phyloP scores from a whole-genome alignment of 2,888 invertebrate genomes.

The Scrobipalpa costella region DNA sequence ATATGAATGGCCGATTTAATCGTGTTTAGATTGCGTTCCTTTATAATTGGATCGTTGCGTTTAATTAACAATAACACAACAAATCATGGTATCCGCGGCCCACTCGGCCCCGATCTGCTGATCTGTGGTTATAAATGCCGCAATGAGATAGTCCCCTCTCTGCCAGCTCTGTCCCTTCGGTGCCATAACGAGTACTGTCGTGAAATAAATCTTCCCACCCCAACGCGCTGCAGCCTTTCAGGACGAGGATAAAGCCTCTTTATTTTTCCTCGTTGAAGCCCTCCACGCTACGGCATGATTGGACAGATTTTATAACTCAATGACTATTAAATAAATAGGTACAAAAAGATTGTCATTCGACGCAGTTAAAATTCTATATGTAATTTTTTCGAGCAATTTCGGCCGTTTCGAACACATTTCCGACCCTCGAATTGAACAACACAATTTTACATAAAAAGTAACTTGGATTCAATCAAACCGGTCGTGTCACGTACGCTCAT shows the following conservation, averaged over 20 bases:
- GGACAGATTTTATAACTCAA: conserved; percentile 60
- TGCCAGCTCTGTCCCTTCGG: conserved; percentile 72
- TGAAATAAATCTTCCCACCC: conserved; percentile 78
- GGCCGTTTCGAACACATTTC: not conserved
- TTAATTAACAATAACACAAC: conserved; percentile 61
- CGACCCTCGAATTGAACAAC: conserved; percentile 13
- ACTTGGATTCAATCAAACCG: conserved; percentile 44
- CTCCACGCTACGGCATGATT: conserved; percentile 68
- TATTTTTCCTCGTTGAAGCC: conserved; percentile 72
- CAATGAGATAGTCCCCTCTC: conserved; percentile 47
- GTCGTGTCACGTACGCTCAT: conserved; percentile 37
- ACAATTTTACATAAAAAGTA: conserved; percentile 22
- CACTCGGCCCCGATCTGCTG: conserved; percentile 58
- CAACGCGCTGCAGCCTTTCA: conserved; percentile 66
- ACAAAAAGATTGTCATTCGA: not conserved
- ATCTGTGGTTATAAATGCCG: conserved; percentile 64
- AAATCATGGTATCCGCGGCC: conserved; percentile 65
- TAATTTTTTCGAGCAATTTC: not conserved
- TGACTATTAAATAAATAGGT: conserved; percentile 41
- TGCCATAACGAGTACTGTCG: conserved; percentile 73
- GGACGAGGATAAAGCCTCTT: conserved; percentile 71
- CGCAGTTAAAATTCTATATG: not conserved
- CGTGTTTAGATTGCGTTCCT: conserved; percentile 15
- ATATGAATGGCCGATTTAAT: not conserved
- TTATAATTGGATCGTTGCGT: conserved; percentile 36